phyloP scores from a whole-genome alignment of 2,797 vertebrate genomes.

The Strix occidentalis region DNA sequence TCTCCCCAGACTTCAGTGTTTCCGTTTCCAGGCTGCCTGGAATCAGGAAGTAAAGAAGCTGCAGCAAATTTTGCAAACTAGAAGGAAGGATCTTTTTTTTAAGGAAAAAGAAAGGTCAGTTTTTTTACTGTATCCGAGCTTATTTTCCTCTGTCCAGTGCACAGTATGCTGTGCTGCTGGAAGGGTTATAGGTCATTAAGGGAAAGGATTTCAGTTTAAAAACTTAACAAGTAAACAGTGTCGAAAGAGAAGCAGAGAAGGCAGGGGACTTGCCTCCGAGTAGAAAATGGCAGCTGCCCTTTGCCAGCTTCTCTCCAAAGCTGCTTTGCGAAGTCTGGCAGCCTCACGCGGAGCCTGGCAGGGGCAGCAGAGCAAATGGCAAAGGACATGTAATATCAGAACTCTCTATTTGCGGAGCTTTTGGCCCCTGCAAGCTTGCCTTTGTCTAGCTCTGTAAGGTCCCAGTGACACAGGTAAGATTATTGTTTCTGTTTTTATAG shows the following conservation, averaged over 20 bases:
- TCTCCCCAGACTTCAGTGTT: conserved; percentile 48
- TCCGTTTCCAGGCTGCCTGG: conserved; percentile 68
- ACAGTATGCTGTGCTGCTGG: background rate
- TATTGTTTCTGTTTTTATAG: background rate
- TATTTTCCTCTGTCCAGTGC: background rate
- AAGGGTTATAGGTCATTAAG: background rate
- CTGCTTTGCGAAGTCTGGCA: conserved; percentile 2
- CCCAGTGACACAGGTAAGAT: background rate
- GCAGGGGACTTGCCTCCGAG: background rate
- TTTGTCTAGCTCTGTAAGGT: background rate
- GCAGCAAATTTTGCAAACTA: conserved; percentile 48
- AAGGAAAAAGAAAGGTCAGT: conserved; percentile 34
- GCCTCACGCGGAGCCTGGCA: background rate
- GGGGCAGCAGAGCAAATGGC: background rate
- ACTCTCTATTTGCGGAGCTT: background rate
- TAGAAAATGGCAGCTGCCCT: conserved; percentile 48
- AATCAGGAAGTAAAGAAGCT: conserved; percentile 64
- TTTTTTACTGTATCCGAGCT: conserved; percentile 3
- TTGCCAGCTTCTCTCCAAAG: background rate
- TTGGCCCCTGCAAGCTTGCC: background rate
- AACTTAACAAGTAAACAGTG: background rate
- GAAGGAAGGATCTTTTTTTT: conserved; percentile 35
- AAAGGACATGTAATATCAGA: background rate
- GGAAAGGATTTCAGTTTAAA: conserved; percentile 6
- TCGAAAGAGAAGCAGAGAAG: background rate